A percentile compares a stretch with the other conserved stretches of the same genome.
These are phyloP conservation scores for Drosophila orosa DNA, from an alignment of 1,140 invertebrate species.

Conservation along the genomic window DNA sequence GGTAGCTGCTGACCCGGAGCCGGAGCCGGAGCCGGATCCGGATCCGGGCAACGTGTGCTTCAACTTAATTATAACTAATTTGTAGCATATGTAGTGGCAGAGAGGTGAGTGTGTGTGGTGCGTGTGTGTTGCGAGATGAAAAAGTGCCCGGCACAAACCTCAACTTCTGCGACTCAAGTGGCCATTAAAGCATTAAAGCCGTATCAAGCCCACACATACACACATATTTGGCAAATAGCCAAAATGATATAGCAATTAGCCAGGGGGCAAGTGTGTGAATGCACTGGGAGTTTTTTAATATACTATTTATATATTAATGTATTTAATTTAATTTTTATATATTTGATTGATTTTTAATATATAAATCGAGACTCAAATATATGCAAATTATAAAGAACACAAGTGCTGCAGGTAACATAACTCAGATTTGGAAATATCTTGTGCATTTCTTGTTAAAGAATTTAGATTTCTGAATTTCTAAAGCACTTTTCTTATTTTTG, in stretches of 20 bases:
- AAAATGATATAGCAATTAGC: conserved; percentile 76
- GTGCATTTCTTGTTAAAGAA: too few relatives aligned
- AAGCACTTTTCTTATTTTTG: too few relatives aligned
- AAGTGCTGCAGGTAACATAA: too few relatives aligned
- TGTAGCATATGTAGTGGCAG: conserved; percentile 63
- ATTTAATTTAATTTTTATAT: background rate
- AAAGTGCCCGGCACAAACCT: conserved; percentile 37
- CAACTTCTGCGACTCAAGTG: conserved; percentile 75
- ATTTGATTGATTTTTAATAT: background rate
- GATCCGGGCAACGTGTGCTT: conserved; percentile 60
- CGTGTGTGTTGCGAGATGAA: background rate
- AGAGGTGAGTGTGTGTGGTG: background rate
- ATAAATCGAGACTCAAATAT: background rate
- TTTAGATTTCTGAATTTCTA: too few relatives aligned
- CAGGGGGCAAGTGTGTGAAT: conserved; percentile 3
- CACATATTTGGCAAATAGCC: conserved; percentile 2
- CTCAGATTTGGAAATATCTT: too few relatives aligned
- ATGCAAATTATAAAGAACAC: background rate
- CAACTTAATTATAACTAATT: conserved; percentile 83
- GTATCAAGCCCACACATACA: background rate
- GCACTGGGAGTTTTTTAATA: background rate
- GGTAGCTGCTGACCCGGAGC: conserved; percentile 20
- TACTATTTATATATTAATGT: background rate
- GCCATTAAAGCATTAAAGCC: conserved; percentile 77
- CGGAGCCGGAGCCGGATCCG: conserved; percentile 20